Evolutionary conservation across 1,140 invertebrate genomes (phyloP).

Genomic region (Triops longicaudatus): DNA sequence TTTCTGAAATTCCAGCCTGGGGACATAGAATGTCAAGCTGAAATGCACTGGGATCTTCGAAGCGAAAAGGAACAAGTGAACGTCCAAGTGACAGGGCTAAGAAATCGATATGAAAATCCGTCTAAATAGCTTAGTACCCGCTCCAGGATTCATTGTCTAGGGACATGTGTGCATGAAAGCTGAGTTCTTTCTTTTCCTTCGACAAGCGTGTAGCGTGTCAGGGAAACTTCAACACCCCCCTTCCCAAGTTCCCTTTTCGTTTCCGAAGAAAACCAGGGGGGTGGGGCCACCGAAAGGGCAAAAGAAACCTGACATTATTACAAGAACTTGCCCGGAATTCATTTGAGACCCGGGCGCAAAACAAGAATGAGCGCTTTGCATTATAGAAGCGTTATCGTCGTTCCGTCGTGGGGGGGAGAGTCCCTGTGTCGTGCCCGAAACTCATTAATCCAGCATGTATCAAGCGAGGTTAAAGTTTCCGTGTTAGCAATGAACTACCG

Average conservation of each 20-base stretch:
- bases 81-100: background rate
- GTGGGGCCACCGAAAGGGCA: background rate
- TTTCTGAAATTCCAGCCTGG: too few species aligned
- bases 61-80: background rate
- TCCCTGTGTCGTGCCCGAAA: background rate
- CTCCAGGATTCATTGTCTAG: too few species aligned
- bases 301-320: background rate
- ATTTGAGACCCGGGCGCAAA: background rate
- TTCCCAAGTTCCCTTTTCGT: background rate
- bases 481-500: background rate
- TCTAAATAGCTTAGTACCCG: background rate
- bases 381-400: background rate
- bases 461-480: slow-evolving; percentile 6
- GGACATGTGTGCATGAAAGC: too few species aligned
- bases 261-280: background rate
- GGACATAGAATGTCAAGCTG: background rate
- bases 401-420: background rate
- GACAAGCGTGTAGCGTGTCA: too few species aligned
- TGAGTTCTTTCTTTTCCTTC: too few species aligned
- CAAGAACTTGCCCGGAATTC: background rate
- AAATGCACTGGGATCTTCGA: background rate
- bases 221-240: too few species aligned
- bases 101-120: background rate
- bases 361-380: background rate
- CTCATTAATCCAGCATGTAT: slow-evolving; percentile 12